phyloP scores from a whole-genome alignment of 2,113 vertebrate species.

The Nerophis lumbriciformis region DNA sequence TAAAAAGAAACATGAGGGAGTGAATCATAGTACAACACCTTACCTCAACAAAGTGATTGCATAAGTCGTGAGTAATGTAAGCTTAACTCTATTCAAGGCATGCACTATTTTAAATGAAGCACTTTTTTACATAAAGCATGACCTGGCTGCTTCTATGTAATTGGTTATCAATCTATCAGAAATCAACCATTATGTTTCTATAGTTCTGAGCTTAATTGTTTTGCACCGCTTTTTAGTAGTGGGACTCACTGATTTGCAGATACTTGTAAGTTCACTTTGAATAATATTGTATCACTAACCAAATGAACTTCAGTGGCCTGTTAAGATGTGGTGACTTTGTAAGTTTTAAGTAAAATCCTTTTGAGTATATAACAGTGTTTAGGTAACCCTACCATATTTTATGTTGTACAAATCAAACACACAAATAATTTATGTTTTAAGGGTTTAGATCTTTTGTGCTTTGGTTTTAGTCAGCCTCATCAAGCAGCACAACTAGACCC shows the following conservation, averaged over 20 bases:
- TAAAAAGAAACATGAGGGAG: neutral
- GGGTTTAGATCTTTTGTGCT: no score
- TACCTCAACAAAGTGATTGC: conserved; percentile 3
- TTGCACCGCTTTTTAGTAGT: no score
- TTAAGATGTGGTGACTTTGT: neutral
- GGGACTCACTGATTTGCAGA: neutral
- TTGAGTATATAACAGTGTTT: neutral
- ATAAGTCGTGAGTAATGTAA: neutral
- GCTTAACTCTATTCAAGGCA: neutral
- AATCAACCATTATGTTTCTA: neutral
- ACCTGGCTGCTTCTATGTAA: neutral
- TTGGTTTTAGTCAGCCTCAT: no score
- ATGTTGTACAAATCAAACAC: neutral
- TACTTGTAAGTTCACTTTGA: neutral
- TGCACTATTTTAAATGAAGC: neutral
- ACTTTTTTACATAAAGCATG: neutral
- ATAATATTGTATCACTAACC: no score
- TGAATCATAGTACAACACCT: neutral
- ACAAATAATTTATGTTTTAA: no score
- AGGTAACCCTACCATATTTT: neutral
- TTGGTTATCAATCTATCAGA: neutral
- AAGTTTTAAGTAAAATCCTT: neutral
- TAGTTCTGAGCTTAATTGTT: neutral
- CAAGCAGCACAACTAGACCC: no score
- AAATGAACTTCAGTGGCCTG: neutral